phyloP scores from a whole-genome alignment of 1,140 invertebrate species.

The Ladona fulva region DNA sequence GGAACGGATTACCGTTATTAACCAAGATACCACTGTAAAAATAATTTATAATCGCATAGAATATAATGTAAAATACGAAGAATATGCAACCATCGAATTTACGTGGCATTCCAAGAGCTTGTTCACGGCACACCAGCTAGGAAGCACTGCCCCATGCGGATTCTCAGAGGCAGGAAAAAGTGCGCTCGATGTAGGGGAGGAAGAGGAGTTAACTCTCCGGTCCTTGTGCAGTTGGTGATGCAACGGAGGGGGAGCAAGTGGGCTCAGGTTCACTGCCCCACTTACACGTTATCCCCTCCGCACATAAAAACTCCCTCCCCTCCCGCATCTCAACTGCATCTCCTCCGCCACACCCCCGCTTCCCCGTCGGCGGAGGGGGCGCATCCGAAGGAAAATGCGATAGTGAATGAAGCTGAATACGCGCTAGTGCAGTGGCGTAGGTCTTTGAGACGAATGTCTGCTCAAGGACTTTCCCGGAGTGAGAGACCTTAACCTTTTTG shows the following conservation, averaged over 20 bases:
- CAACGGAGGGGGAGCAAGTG: not conserved
- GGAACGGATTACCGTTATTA: too few relatives aligned
- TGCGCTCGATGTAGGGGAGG: not conserved
- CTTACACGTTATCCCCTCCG: not conserved
- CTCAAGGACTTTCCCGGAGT: not conserved
- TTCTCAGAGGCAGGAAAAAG: not conserved
- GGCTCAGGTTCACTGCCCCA: not conserved
- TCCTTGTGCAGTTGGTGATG: not conserved
- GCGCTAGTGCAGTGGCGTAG: not conserved
- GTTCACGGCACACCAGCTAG: not conserved
- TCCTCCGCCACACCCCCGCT: not conserved
- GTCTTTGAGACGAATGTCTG: not conserved
- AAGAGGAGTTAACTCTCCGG: not conserved
- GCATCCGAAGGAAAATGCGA: not conserved
- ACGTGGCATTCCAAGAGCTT: not conserved
- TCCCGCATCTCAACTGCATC: not conserved
- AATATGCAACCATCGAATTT: too few relatives aligned
- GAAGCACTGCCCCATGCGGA: not conserved
- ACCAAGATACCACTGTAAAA: too few relatives aligned
- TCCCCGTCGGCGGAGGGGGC: not conserved
- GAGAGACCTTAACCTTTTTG: conserved; percentile 4
- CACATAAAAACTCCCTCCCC: not conserved
- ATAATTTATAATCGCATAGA: too few relatives aligned
- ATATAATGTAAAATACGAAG: too few relatives aligned
- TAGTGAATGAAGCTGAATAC: not conserved